Percentiles rank a stretch among this genome's conserved stretches.
Conservation (phyloP, 2,888 invertebrate species). For the Hypselothyrea guttata region DNA sequence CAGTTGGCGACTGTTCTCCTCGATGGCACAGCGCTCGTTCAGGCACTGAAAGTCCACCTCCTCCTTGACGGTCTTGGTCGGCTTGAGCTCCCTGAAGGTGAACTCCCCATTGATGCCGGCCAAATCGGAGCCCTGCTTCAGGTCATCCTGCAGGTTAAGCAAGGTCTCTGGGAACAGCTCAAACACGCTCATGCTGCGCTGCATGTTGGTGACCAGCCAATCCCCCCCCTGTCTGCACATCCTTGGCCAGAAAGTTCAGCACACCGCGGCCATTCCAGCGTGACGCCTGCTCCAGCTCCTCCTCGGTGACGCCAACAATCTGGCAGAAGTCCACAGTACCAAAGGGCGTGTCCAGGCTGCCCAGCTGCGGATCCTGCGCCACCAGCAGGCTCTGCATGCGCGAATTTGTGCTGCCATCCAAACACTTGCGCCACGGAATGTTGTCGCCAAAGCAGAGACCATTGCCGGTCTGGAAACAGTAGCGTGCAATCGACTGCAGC, state of each 20-base stretch:
- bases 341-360: slow-evolving; percentile 87
- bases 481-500: slow-evolving; percentile 96
- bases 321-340: slow-evolving; percentile 90
- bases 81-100: slow-evolving; percentile 85
- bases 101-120: slow-evolving; percentile 92
- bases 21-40: slow-evolving; percentile 74
- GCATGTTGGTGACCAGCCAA: slow-evolving; percentile 93
- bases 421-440: slow-evolving; percentile 95
- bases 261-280: slow-evolving; percentile 94
- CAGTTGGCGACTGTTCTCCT: slow-evolving; percentile 71
- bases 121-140: slow-evolving; percentile 90
- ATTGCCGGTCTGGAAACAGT: slow-evolving; percentile 96
- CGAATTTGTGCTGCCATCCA: slow-evolving; percentile 88
- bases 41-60: slow-evolving; percentile 77
- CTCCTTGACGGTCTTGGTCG: slow-evolving; percentile 59
- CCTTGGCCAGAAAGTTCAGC: slow-evolving; percentile 88
- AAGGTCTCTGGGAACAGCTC: slow-evolving; percentile 88
- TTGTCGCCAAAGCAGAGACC: slow-evolving; percentile 95
- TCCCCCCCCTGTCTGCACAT: slow-evolving; percentile 90
- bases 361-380: slow-evolving; percentile 90
- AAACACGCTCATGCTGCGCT: slow-evolving; percentile 89
- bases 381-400: slow-evolving; percentile 93
- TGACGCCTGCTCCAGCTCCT: slow-evolving; percentile 92
- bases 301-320: slow-evolving; percentile 93
- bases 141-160: slow-evolving; percentile 86